Conservation (phyloP, 2,888 invertebrate species). For the Eupeodes latifasciatus region DNA sequence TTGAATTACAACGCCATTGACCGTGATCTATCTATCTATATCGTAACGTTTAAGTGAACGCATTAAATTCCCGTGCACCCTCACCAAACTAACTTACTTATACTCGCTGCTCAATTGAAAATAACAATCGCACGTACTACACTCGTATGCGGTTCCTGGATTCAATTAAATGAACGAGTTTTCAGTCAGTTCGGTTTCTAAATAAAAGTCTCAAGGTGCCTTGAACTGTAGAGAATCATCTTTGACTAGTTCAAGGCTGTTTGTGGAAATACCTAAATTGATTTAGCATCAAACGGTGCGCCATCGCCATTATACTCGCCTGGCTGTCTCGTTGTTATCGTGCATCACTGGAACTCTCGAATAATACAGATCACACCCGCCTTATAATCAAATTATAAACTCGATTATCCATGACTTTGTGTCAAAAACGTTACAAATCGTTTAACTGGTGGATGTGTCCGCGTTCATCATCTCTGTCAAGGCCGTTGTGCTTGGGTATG, state of each 20-base stretch:
- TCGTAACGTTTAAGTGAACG: constrained; percentile 50
- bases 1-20: constrained; percentile 71
- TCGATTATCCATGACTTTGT: constrained; percentile 58
- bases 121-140: constrained; percentile 2
- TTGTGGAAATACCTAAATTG: constrained; percentile 12
- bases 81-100: constrained; percentile 3
- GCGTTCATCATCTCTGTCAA: constrained; percentile 14
- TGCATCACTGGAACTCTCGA: neutral
- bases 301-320: neutral
- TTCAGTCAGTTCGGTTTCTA: constrained; percentile 37
- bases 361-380: constrained; percentile 33
- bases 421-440: constrained; percentile 29
- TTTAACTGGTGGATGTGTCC: constrained; percentile 14
- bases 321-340: neutral
- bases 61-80: constrained; percentile 56
- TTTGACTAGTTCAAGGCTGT: constrained; percentile 45
- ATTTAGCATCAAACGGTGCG: constrained; percentile 1
- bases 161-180: constrained; percentile 37
- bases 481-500: constrained; percentile 6
- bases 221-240: constrained; percentile 55
- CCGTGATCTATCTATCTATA: constrained; percentile 71
- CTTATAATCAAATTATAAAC: constrained; percentile 58
- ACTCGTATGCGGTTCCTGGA: constrained; percentile 52
- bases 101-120: constrained; percentile 44
- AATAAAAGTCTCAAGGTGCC: constrained; percentile 32